These are phyloP conservation scores for Butorides virescens DNA, from an alignment of 2,113 vertebrate genomes.

Conservation along the genomic window DNA sequence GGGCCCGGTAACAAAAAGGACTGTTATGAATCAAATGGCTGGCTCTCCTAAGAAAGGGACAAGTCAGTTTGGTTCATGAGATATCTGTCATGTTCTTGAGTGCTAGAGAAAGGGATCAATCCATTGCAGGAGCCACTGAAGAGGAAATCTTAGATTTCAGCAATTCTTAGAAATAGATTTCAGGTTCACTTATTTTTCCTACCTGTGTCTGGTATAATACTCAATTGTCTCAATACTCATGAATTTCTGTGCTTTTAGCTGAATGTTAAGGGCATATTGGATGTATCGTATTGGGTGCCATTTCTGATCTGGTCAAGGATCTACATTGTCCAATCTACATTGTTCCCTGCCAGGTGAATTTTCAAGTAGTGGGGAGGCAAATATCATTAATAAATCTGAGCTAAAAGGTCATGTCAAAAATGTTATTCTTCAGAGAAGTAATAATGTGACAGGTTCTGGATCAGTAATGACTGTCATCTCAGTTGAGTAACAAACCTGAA, in stretches of 20 bases:
- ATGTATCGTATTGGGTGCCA: neutral
- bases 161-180: neutral
- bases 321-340: neutral
- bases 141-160: neutral
- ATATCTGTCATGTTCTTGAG: neutral
- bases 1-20: neutral
- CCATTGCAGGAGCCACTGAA: neutral
- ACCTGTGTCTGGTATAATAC: neutral
- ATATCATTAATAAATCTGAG: neutral
- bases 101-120: neutral
- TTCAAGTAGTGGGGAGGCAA: neutral
- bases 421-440: neutral
- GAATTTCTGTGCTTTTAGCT: neutral
- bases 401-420: neutral
- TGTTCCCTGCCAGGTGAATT: neutral
- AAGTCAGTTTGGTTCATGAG: neutral
- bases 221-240: neutral
- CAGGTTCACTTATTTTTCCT: neutral
- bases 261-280: neutral
- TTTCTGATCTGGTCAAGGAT: neutral
- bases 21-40: neutral
- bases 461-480: neutral
- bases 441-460: neutral
- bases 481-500: slow-evolving; percentile 9
- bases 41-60: neutral